A percentile compares a stretch with the other conserved stretches of the same genome.
Evolutionary conservation across 2,888 invertebrate genomes (phyloP).

Genomic region (Troglohyphantes excavatus): DNA sequence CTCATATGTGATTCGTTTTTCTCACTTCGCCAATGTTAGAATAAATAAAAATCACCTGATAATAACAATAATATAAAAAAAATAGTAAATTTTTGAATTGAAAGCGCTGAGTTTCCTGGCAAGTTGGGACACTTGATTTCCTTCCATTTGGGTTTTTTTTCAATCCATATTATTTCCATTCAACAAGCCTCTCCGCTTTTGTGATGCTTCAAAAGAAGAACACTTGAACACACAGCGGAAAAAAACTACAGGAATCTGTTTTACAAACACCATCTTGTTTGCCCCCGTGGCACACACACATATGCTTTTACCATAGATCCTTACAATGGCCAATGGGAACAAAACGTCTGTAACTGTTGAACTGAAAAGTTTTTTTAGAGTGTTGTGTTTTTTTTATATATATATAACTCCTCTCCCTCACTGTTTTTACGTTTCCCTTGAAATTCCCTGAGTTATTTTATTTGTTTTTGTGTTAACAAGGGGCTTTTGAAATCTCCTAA

Average conservation of each 20-base stretch:
- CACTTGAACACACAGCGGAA: slow-evolving; percentile 72
- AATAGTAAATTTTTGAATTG: slow-evolving; percentile 71
- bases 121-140: slow-evolving; percentile 67
- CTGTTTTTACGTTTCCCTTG: slow-evolving; percentile 55
- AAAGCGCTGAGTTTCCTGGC: slow-evolving; percentile 50
- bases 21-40: slow-evolving; percentile 32
- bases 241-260: slow-evolving; percentile 67
- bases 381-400: not conserved
- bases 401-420: not conserved
- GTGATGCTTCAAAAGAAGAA: slow-evolving; percentile 65
- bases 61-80: slow-evolving; percentile 46
- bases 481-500: slow-evolving; percentile 53
- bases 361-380: slow-evolving; percentile 18
- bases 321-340: slow-evolving; percentile 70
- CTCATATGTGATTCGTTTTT: slow-evolving; percentile 54
- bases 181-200: slow-evolving; percentile 61
- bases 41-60: slow-evolving; percentile 59
- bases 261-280: slow-evolving; percentile 74
- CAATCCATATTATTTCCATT: slow-evolving; percentile 66
- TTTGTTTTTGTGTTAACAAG: slow-evolving; percentile 65
- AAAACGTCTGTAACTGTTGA: slow-evolving; percentile 55
- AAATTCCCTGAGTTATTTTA: slow-evolving; percentile 12
- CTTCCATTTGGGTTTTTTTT: slow-evolving; percentile 27
- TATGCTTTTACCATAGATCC: slow-evolving; percentile 19
- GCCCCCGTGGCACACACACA: slow-evolving; percentile 35